Evolutionary conservation across 2,888 invertebrate genomes (phyloP).

Genomic region (Mactromeris polynyma): DNA sequence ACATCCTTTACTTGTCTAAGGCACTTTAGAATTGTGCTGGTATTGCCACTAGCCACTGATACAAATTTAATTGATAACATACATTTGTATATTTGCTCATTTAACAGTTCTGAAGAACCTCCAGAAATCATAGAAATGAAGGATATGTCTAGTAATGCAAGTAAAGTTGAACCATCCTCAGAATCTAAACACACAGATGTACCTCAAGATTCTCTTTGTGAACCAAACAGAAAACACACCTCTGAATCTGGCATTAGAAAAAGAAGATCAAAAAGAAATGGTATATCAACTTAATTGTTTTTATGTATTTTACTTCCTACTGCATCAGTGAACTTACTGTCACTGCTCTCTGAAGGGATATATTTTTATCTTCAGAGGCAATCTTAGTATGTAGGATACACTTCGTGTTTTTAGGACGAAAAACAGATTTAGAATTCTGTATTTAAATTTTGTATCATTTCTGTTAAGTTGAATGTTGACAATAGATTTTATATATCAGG

Average conservation of each 20-base stretch:
- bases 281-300: background rate
- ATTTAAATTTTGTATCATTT: too few relatives aligned
- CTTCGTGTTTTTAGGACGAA: too few relatives aligned
- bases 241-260: conserved; percentile 37
- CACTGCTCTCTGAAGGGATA: too few relatives aligned
- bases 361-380: too few relatives aligned
- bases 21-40: too few relatives aligned
- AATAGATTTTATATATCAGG: too few relatives aligned
- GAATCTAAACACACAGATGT: conserved; percentile 24
- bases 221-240: conserved; percentile 35
- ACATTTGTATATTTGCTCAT: background rate
- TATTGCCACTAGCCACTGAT: background rate
- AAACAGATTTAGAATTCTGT: too few relatives aligned
- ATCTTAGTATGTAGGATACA: too few relatives aligned
- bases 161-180: conserved; percentile 7
- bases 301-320: too few relatives aligned
- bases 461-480: too few relatives aligned
- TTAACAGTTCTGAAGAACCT: conserved; percentile 42
- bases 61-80: background rate
- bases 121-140: conserved; percentile 58
- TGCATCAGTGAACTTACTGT: too few relatives aligned
- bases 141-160: conserved; percentile 38
- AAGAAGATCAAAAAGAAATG: conserved; percentile 43
- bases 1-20: too few relatives aligned
- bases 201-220: conserved; percentile 32